Conservation (phyloP, 2,888 invertebrate genomes). For the Terebella lapidaria region DNA sequence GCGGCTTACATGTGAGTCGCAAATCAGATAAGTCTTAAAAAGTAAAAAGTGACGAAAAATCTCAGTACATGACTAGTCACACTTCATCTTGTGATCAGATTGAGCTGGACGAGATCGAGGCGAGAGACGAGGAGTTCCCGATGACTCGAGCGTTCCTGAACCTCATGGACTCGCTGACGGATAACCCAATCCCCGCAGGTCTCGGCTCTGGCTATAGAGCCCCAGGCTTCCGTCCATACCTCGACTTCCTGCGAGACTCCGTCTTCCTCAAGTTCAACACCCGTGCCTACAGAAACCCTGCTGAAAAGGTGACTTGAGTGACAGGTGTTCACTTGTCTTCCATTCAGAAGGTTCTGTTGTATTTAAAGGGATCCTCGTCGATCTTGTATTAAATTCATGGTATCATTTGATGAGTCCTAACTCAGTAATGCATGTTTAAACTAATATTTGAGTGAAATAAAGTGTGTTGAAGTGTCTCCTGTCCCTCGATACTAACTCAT, state of each 20-base stretch:
- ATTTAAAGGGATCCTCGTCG: too few species aligned
- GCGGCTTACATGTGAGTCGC: conserved; percentile 34
- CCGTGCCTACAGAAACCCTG: conserved; percentile 73
- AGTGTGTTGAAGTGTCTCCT: too few species aligned
- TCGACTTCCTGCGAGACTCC: conserved; percentile 72
- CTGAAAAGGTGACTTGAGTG: conserved; percentile 64
- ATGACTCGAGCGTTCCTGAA: conserved; percentile 76
- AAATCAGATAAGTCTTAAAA: too few species aligned
- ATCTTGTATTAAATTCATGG: too few species aligned
- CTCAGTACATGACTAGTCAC: too few species aligned
- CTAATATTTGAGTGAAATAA: too few species aligned
- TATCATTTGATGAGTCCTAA: too few species aligned
- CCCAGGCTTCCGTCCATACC: conserved; percentile 84
- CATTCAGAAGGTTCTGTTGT: neutral
- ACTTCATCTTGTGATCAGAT: conserved; percentile 56
- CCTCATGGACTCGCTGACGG: conserved; percentile 69
- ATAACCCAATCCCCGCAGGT: conserved; percentile 45
- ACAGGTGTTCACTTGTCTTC: neutral
- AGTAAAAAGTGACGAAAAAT: too few species aligned
- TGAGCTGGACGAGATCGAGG: conserved; percentile 90
- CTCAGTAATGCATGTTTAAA: too few species aligned
- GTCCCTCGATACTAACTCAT: too few species aligned
- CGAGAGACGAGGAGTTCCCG: conserved; percentile 83
- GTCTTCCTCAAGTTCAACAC: conserved; percentile 75
- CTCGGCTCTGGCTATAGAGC: conserved; percentile 75